Evolutionary conservation across 1,140 invertebrate genomes (phyloP).

Genomic region (Tyrophagus putrescentiae): DNA sequence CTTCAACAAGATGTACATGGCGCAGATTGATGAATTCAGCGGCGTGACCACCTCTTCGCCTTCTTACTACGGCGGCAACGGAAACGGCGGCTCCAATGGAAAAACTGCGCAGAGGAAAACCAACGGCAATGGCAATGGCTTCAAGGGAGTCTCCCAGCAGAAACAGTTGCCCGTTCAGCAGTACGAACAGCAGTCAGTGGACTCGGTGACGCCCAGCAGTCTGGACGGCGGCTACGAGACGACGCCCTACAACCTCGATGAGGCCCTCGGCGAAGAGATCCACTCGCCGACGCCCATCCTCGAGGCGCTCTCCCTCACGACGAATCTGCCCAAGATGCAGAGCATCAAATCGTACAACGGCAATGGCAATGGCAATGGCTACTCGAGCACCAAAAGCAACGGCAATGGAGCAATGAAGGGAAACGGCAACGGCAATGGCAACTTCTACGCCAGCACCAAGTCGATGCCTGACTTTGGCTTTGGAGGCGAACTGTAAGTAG

Average conservation of each 20-base stretch:
- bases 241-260: slow-evolving; percentile 2
- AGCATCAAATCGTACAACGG: too few relatives aligned
- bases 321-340: not conserved
- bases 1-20: slow-evolving; percentile 7
- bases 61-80: not conserved
- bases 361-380: not conserved
- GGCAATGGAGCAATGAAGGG: not conserved
- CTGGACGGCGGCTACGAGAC: not conserved
- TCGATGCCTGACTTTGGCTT: not conserved
- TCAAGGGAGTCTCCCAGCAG: too few relatives aligned
- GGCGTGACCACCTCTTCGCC: not conserved
- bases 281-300: slow-evolving; percentile 5
- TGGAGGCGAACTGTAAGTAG: not conserved
- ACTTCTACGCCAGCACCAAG: not conserved
- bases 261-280: slow-evolving; percentile 4
- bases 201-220: not conserved
- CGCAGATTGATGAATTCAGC: not conserved
- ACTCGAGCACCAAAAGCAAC: not conserved
- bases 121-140: not conserved
- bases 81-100: not conserved
- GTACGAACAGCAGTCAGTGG: too few relatives aligned
- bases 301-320: slow-evolving; percentile 5
- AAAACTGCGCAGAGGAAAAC: not conserved
- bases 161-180: too few relatives aligned
- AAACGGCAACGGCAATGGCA: not conserved